Conservation (phyloP, 2,113 vertebrate genomes). For the Chlamydotis undulata region DNA sequence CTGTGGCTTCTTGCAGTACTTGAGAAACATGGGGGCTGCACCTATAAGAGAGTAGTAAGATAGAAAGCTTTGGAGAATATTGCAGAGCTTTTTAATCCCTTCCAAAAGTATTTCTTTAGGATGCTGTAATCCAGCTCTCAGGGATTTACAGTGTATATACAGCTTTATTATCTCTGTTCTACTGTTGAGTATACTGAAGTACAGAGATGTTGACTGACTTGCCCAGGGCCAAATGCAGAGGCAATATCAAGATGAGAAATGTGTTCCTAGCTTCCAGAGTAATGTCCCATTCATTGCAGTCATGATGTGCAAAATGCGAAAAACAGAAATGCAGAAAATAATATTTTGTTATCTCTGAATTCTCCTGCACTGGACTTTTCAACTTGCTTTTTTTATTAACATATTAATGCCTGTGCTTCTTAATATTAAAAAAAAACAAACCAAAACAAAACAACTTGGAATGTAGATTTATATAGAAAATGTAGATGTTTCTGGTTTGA, state of each 20-base stretch:
- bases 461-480: neutral
- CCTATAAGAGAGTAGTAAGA: neutral
- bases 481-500: neutral
- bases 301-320: neutral
- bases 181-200: neutral
- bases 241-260: neutral
- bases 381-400: neutral
- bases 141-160: neutral
- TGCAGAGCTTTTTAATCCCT: neutral
- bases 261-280: neutral
- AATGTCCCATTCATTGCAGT: neutral
- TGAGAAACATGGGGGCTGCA: neutral
- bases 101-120: neutral
- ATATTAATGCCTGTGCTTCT: neutral
- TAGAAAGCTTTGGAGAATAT: neutral
- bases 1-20: neutral
- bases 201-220: neutral
- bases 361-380: neutral
- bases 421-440: neutral
- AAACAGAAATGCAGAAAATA: neutral
- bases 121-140: neutral
- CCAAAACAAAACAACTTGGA: neutral
- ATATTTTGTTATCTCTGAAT: neutral
- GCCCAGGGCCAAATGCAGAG: neutral
- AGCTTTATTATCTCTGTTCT: conserved; percentile 2